phyloP scores from a whole-genome alignment of 2,113 vertebrate species.

The Larimichthys polyactis region DNA sequence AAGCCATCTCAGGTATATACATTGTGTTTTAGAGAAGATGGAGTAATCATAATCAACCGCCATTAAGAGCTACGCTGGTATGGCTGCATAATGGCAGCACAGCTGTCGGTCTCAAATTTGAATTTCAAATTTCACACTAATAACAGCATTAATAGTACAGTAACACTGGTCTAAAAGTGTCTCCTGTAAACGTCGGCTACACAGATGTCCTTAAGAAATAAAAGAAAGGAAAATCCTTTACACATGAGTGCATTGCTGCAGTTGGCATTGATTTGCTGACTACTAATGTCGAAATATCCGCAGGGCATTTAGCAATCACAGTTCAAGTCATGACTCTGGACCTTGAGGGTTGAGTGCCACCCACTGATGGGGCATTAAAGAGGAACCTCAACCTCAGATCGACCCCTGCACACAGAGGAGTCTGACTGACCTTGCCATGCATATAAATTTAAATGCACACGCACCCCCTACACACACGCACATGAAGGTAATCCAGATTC shows the following conservation, averaged over 20 bases:
- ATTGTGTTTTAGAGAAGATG: not conserved
- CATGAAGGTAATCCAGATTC: constrained; percentile 3
- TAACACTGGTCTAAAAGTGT: not conserved
- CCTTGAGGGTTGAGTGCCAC: constrained; percentile 1
- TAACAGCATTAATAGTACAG: not conserved
- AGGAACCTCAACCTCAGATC: constrained; percentile 1
- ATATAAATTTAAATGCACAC: constrained; percentile 14
- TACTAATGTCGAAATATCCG: constrained; percentile 38
- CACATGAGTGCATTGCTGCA: constrained; percentile 11
- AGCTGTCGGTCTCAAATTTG: not conserved
- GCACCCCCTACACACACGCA: not conserved
- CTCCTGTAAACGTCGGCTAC: not conserved
- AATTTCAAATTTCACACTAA: not conserved
- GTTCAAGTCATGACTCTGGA: constrained; percentile 32
- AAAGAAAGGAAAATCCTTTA: not conserved
- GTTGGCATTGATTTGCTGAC: constrained; percentile 3
- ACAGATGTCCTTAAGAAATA: not conserved
- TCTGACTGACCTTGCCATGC: constrained; percentile 47
- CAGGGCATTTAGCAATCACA: constrained; percentile 27
- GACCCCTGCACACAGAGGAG: constrained; percentile 7
- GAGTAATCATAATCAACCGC: constrained; percentile 15
- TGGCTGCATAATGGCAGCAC: not conserved
- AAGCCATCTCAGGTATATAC: not conserved
- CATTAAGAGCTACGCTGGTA: not conserved
- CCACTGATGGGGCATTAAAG: constrained; percentile 13